A percentile compares a stretch with the other conserved stretches of the same genome.
Evolutionary conservation across 92 coral and sea anemone genomes (phyloP).

Genomic region (Desmophyllum pertusum): DNA sequence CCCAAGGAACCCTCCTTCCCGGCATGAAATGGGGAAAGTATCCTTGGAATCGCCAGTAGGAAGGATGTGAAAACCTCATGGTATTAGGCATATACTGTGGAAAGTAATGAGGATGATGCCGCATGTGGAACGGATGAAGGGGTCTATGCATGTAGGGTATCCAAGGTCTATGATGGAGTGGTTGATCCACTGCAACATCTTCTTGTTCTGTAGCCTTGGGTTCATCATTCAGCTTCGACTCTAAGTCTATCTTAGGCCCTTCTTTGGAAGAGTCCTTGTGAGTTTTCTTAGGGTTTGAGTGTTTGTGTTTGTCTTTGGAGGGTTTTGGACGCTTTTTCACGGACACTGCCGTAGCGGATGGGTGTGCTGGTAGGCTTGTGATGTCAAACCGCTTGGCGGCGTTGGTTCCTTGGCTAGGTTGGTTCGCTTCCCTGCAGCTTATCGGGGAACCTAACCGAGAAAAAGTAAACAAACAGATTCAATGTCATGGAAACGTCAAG

Average conservation of each 20-base stretch:
- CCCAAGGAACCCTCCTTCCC: slow-evolving; percentile 14
- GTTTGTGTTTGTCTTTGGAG: neutral
- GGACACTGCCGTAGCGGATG: neutral
- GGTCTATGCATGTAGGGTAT: slow-evolving; percentile 20
- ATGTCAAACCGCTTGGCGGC: slow-evolving; percentile 32
- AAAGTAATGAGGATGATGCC: neutral
- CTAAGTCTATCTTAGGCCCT: slow-evolving; percentile 1
- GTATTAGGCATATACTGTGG: neutral
- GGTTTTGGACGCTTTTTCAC: slow-evolving; percentile 4
- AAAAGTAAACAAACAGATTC: neutral
- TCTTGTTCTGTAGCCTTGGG: neutral
- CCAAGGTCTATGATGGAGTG: slow-evolving; percentile 19
- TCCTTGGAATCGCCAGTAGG: slow-evolving; percentile 33
- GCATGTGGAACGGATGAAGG: neutral
- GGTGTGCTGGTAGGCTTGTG: slow-evolving; percentile 30
- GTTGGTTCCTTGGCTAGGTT: neutral
- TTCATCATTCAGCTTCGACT: slow-evolving; percentile 10
- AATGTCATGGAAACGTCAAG: neutral
- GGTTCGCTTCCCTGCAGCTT: neutral
- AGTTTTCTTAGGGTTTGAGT: neutral
- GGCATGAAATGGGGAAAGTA: slow-evolving; percentile 29
- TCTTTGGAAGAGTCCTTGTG: neutral
- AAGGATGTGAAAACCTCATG: neutral
- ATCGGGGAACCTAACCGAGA: neutral
- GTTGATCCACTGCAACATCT: neutral